Conservation (phyloP, 2,113 vertebrate genomes). For the Thunnus thynnus region DNA sequence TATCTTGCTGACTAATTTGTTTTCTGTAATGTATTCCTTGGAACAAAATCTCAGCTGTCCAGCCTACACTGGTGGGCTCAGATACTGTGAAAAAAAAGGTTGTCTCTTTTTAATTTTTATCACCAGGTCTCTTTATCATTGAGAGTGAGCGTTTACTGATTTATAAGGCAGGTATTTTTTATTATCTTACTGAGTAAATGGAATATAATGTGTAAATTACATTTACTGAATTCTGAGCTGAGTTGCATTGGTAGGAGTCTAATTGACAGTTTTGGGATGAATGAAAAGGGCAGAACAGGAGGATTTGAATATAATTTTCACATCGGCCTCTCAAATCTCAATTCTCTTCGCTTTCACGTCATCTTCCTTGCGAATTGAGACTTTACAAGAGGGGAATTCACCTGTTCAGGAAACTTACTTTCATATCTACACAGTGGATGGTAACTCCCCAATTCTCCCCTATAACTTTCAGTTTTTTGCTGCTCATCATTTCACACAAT, state of each 20-base stretch:
- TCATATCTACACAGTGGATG: conserved; percentile 2
- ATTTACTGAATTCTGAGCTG: conserved; percentile 16
- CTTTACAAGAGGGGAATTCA: conserved; percentile 30
- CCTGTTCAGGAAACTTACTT: conserved; percentile 23
- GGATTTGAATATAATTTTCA: conserved; percentile 56
- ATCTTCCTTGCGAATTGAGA: conserved; percentile 13
- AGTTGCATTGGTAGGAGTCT: conserved; percentile 19
- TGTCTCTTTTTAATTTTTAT: conserved; percentile 12
- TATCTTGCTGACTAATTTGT: conserved; percentile 75
- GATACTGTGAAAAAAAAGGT: conserved; percentile 43
- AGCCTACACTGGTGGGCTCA: conserved; percentile 24
- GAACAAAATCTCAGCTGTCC: conserved; percentile 44
- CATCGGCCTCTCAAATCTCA: conserved; percentile 36
- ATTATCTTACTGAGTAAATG: conserved; percentile 27
- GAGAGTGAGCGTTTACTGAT: conserved; percentile 34
- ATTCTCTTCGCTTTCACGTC: conserved; percentile 24
- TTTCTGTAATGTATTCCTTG: conserved; percentile 72
- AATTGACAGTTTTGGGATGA: conserved; percentile 38
- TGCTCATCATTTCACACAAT: conserved; percentile 2
- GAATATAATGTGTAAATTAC: conserved; percentile 26
- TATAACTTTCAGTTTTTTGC: conserved; percentile 2
- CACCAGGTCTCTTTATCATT: conserved; percentile 23
- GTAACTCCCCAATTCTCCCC: neutral
- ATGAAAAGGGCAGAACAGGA: conserved; percentile 58
- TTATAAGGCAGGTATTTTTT: conserved; percentile 25